Conservation (phyloP, 2,113 vertebrate genomes). For the Oostethus manadensis region DNA sequence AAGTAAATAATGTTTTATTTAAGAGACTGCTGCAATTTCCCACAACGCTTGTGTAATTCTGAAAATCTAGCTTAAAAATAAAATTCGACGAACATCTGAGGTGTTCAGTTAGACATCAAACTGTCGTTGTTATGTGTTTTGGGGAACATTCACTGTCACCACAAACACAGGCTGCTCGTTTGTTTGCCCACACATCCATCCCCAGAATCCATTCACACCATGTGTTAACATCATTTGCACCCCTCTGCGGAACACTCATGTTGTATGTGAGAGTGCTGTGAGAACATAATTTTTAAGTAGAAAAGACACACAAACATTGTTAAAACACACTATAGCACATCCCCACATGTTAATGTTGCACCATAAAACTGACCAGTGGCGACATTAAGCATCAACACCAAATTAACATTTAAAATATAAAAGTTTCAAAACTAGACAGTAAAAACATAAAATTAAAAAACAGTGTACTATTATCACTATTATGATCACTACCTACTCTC, state of each 20-base stretch:
- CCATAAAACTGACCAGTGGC: background rate
- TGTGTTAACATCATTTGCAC: constrained; percentile 6
- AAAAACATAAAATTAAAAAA: too few relatives aligned
- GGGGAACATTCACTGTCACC: background rate
- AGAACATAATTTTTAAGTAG: background rate
- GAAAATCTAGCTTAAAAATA: background rate
- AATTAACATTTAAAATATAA: too few relatives aligned
- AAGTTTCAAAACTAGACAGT: too few relatives aligned
- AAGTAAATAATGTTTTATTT: background rate
- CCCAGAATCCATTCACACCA: background rate
- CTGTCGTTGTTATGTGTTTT: background rate
- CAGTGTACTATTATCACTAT: too few relatives aligned
- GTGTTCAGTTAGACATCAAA: background rate
- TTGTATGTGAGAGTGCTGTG: background rate
- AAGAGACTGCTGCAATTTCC: background rate
- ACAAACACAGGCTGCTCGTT: background rate
- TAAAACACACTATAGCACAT: too few relatives aligned
- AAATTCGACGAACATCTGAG: background rate
- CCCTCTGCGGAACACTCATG: background rate
- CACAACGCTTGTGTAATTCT: background rate
- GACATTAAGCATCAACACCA: too few relatives aligned
- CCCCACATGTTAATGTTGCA: background rate
- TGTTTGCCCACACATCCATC: background rate
- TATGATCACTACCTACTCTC: too few relatives aligned
- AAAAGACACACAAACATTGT: background rate